Percentiles rank a stretch among this genome's conserved stretches.
Conservation (phyloP, 2,888 invertebrate species). For the Philonicus albiceps region DNA sequence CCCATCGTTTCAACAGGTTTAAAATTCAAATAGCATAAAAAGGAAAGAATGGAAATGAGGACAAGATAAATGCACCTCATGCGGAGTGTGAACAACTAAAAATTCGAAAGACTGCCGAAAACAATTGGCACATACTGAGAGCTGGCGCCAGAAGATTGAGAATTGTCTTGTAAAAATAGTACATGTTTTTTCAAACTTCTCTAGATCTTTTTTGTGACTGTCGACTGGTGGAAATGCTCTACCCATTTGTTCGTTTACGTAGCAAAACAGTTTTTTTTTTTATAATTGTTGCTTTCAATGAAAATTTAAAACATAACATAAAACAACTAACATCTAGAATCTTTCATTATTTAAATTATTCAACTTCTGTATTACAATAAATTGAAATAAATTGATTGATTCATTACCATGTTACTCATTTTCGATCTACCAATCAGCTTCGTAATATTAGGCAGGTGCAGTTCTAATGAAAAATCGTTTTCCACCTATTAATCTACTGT, state of each 20-base stretch:
- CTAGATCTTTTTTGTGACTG: background rate
- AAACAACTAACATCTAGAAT: background rate
- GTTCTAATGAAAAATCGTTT: background rate
- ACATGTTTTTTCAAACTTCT: background rate
- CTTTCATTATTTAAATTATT: background rate
- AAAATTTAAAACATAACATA: too few species aligned
- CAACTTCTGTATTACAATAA: background rate
- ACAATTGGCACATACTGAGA: background rate
- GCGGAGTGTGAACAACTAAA: background rate
- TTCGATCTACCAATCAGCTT: background rate
- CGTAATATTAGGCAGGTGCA: background rate
- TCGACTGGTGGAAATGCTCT: background rate
- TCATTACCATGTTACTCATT: background rate
- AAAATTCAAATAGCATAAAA: background rate
- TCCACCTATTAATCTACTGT: background rate
- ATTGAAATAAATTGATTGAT: background rate
- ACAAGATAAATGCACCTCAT: background rate
- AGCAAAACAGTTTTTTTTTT: background rate
- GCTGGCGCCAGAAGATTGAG: background rate
- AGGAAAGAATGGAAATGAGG: background rate
- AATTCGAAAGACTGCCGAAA: background rate
- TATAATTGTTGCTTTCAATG: too few species aligned
- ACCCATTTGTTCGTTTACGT: background rate
- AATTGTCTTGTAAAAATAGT: background rate
- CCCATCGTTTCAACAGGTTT: background rate